Evolutionary conservation across 2,888 invertebrate genomes (phyloP).

Genomic region (Pollenia griseotomentosa): DNA sequence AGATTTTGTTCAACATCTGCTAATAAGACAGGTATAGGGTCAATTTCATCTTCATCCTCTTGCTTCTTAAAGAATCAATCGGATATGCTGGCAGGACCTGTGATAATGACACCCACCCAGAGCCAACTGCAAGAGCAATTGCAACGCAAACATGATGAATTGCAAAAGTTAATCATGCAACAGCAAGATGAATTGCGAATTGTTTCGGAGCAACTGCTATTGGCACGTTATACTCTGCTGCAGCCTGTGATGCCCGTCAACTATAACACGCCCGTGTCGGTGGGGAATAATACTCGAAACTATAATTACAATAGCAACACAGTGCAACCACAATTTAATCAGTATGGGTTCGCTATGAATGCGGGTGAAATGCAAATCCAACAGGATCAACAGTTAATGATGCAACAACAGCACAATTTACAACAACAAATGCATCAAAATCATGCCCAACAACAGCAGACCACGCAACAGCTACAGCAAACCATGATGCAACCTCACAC

Average conservation of each 20-base stretch:
- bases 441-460: slow-evolving; percentile 77
- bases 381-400: slow-evolving; percentile 80
- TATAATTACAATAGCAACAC: slow-evolving; percentile 65
- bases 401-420: slow-evolving; percentile 78
- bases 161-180: slow-evolving; percentile 92
- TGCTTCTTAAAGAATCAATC: slow-evolving; percentile 74
- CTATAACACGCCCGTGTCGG: slow-evolving; percentile 71
- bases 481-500: slow-evolving; percentile 74
- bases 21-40: slow-evolving; percentile 52
- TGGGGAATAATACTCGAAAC: slow-evolving; percentile 54
- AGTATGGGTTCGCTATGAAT: slow-evolving; percentile 81
- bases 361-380: slow-evolving; percentile 78
- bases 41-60: slow-evolving; percentile 49
- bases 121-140: slow-evolving; percentile 89
- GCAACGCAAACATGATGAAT: slow-evolving; percentile 92
- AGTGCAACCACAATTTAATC: slow-evolving; percentile 77
- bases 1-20: slow-evolving; percentile 47
- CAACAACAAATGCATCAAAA: slow-evolving; percentile 77
- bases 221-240: slow-evolving; percentile 91
- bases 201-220: slow-evolving; percentile 93
- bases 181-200: slow-evolving; percentile 94
- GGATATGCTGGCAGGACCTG: slow-evolving; percentile 80
- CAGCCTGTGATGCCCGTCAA: slow-evolving; percentile 82
- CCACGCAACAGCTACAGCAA: slow-evolving; percentile 79
- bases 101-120: slow-evolving; percentile 86